A percentile compares a stretch with the other conserved stretches of the same genome.
Evolutionary conservation across 1,140 invertebrate genomes (phyloP).

Genomic region (Drosophila tristis): DNA sequence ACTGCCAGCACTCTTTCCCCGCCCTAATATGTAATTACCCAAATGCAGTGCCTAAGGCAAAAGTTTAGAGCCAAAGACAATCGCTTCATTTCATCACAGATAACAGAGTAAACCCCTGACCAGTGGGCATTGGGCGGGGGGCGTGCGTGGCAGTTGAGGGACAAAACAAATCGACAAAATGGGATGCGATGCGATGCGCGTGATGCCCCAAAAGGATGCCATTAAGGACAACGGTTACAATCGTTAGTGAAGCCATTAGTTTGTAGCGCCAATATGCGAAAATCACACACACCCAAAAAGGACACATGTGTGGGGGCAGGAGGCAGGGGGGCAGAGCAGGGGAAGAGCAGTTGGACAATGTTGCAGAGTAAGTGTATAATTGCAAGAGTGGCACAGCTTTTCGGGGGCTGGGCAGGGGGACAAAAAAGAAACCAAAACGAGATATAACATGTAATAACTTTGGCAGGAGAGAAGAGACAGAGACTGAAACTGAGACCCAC

Average conservation of each 20-base stretch:
- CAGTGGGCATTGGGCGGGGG: too few species aligned
- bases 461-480: constrained; percentile 14
- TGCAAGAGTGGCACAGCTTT: constrained; percentile 75
- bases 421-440: constrained; percentile 42
- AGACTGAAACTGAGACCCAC: constrained; percentile 14
- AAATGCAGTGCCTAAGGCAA: constrained; percentile 33
- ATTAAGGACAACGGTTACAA: constrained; percentile 82
- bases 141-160: not conserved
- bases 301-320: not conserved
- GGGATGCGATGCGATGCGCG: constrained; percentile 53
- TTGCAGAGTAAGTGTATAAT: constrained; percentile 67
- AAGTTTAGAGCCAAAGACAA: constrained; percentile 11
- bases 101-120: not conserved
- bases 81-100: constrained; percentile 47
- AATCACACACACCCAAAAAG: constrained; percentile 54
- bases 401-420: not conserved
- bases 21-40: constrained; percentile 37
- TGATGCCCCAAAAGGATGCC: constrained; percentile 77
- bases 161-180: constrained; percentile 53
- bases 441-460: constrained; percentile 78
- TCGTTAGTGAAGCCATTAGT: constrained; percentile 83
- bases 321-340: too few species aligned
- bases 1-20: too few species aligned
- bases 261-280: constrained; percentile 76
- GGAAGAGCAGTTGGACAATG: constrained; percentile 21